phyloP scores from a whole-genome alignment of 2,888 invertebrate genomes.

The Agrenia bidenticulata region DNA sequence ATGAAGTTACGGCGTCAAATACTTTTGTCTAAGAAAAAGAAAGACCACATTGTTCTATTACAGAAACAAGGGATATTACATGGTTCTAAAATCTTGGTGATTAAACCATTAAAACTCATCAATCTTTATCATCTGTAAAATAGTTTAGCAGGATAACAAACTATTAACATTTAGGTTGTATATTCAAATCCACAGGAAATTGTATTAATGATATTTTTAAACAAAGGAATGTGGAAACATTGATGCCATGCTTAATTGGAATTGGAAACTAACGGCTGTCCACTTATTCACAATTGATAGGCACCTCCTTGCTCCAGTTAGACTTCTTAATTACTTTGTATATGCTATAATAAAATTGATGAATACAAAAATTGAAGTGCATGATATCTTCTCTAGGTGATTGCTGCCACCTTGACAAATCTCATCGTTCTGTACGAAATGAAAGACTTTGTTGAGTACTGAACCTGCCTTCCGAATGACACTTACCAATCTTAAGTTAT shows the following conservation, averaged over 20 bases:
- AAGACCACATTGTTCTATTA: too few relatives aligned
- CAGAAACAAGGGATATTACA: too few relatives aligned
- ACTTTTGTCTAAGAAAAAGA: too few relatives aligned
- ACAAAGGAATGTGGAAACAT: neutral
- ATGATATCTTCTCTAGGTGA: neutral
- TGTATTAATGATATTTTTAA: neutral
- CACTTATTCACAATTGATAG: constrained; percentile 5
- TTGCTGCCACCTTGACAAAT: constrained; percentile 1
- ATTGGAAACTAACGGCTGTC: neutral
- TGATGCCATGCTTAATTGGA: neutral
- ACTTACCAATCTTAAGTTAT: too few relatives aligned
- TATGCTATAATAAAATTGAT: neutral
- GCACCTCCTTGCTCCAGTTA: constrained; percentile 7
- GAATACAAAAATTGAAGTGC: neutral
- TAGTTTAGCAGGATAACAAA: too few relatives aligned
- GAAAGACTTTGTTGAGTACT: neutral
- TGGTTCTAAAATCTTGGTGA: too few relatives aligned
- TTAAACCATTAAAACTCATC: too few relatives aligned
- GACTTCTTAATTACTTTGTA: too few relatives aligned
- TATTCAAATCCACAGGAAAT: neutral
- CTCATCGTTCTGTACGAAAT: constrained; percentile 9
- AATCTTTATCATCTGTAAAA: too few relatives aligned
- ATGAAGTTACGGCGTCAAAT: too few relatives aligned
- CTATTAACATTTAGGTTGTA: neutral
- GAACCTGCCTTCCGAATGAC: too few relatives aligned